Percentiles rank a stretch among this genome's conserved stretches.
phyloP scores from a whole-genome alignment of 2,113 vertebrate genomes.

The Stictonetta naevosa region DNA sequence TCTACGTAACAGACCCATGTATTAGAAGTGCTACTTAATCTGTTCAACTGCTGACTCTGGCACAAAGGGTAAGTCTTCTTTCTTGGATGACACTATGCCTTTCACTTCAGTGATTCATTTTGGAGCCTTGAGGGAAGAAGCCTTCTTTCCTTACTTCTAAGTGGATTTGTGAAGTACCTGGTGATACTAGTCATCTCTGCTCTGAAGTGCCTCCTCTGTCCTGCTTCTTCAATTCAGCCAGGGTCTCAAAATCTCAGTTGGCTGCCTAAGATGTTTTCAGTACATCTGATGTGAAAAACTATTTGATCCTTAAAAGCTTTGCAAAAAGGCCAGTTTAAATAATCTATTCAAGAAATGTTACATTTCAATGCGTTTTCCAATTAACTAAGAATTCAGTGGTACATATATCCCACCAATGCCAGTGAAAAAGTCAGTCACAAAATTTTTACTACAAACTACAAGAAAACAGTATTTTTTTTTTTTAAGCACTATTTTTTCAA shows the following conservation, averaged over 20 bases:
- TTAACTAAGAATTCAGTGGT: background rate
- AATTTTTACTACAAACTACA: background rate
- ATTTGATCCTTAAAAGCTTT: background rate
- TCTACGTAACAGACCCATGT: background rate
- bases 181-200: background rate
- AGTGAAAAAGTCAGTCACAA: background rate
- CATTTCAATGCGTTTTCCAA: background rate
- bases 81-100: background rate
- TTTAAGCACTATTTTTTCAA: background rate
- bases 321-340: background rate
- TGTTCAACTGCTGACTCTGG: background rate
- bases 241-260: background rate
- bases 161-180: background rate
- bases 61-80: background rate
- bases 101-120: background rate
- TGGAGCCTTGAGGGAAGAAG: background rate
- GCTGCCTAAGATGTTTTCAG: background rate
- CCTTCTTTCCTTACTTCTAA: background rate
- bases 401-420: background rate
- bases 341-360: background rate
- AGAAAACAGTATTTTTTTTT: background rate
- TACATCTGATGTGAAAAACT: fast-evolving
- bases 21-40: background rate
- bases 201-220: background rate
- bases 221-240: background rate